Evolutionary conservation across 1,140 invertebrate genomes (phyloP).

Genomic region (Halesus radiatus): DNA sequence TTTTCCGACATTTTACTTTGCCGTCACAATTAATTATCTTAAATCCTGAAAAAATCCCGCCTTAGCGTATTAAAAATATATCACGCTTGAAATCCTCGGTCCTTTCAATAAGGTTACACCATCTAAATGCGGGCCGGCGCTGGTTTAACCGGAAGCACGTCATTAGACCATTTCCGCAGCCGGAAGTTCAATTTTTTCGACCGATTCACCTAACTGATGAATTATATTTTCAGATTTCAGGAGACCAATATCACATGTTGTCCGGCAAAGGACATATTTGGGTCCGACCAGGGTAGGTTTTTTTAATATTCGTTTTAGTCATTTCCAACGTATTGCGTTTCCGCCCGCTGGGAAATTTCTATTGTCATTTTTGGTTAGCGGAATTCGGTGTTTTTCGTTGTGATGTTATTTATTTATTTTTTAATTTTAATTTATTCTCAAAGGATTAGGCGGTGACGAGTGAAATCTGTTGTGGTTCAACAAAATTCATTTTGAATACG

Average conservation of each 20-base stretch:
- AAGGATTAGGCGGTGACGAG: too few relatives aligned
- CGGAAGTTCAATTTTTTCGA: slow-evolving; percentile 38
- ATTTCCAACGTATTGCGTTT: neutral
- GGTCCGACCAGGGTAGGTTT: too few relatives aligned
- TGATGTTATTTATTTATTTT: too few relatives aligned
- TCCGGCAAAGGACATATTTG: neutral
- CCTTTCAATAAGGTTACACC: neutral
- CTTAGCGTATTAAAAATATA: too few relatives aligned
- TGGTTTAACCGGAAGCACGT: slow-evolving; percentile 22
- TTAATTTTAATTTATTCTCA: too few relatives aligned
- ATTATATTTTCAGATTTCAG: neutral
- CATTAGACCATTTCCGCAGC: slow-evolving; percentile 28
- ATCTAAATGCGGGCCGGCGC: neutral
- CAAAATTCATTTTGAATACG: too few relatives aligned
- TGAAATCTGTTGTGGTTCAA: too few relatives aligned
- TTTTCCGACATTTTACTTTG: too few relatives aligned
- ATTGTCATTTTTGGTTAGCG: neutral
- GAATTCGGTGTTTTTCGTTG: neutral
- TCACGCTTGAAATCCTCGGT: too few relatives aligned
- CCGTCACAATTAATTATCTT: too few relatives aligned
- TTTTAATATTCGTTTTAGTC: neutral
- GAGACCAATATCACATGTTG: neutral
- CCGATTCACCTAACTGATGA: slow-evolving; percentile 22
- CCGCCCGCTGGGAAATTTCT: slow-evolving; percentile 7
- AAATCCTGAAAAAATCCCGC: too few relatives aligned